Conservation (phyloP, 2,888 invertebrate species). For the Margaritifera margaritifera region DNA sequence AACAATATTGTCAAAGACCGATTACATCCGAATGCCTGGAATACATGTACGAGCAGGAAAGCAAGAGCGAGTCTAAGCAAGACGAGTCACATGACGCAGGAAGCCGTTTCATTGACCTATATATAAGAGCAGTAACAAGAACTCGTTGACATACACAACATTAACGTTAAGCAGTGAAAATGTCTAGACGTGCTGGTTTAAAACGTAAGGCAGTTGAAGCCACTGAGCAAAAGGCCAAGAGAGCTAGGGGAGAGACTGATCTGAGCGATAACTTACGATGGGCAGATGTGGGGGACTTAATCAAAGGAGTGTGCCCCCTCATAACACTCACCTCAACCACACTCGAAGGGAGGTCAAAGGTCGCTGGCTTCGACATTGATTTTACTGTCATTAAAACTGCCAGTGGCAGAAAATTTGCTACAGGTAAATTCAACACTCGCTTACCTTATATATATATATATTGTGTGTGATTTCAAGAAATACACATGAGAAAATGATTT, state of each 20-base stretch:
- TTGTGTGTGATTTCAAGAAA: no score
- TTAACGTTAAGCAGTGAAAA: no score
- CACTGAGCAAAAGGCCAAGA: slow-evolving; percentile 55
- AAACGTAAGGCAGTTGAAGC: slow-evolving; percentile 79
- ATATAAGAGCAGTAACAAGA: no score
- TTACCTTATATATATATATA: not conserved
- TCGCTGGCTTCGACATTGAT: slow-evolving; percentile 72
- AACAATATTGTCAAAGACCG: no score
- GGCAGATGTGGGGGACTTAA: slow-evolving; percentile 53
- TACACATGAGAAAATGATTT: no score
- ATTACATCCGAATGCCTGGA: no score
- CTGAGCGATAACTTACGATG: slow-evolving; percentile 54
- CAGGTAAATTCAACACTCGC: slow-evolving; percentile 39
- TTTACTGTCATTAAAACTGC: slow-evolving; percentile 70
- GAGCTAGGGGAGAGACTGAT: slow-evolving; percentile 64
- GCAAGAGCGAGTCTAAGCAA: no score
- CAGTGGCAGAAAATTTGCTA: slow-evolving; percentile 69
- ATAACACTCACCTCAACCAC: slow-evolving; percentile 54
- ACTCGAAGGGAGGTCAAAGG: slow-evolving; percentile 57
- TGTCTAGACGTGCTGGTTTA: slow-evolving; percentile 31
- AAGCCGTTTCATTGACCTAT: no score
- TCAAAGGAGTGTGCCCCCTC: slow-evolving; percentile 55
- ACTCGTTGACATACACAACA: no score
- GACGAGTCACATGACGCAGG: no score
- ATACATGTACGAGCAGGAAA: no score